Conservation (phyloP, 2,113 vertebrate genomes). For the Vidua chalybeata region DNA sequence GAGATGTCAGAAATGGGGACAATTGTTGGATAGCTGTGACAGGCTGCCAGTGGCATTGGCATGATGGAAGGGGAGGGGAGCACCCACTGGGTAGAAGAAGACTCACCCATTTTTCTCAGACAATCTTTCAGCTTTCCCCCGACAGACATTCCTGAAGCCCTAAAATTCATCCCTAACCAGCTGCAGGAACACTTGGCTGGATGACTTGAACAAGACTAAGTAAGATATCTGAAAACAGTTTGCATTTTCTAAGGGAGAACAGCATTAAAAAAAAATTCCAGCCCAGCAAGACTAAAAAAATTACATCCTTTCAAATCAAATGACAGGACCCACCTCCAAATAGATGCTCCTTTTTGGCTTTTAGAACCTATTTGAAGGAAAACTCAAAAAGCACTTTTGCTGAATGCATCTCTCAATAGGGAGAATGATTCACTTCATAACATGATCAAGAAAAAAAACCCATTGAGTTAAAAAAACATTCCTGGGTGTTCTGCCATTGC, state of each 20-base stretch:
- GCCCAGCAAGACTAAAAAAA: background rate
- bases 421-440: background rate
- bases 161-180: background rate
- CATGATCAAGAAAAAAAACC: fast-evolving
- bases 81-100: background rate
- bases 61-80: background rate
- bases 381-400: background rate
- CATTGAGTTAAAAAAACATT: background rate
- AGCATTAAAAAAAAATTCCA: background rate
- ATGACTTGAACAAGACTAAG: background rate
- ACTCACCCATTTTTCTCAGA: background rate
- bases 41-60: background rate
- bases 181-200: background rate
- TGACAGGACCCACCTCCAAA: background rate
- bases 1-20: background rate
- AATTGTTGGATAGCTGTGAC: background rate
- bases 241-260: background rate
- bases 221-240: background rate
- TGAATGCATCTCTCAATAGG: background rate
- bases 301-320: background rate
- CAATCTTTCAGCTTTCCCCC: background rate
- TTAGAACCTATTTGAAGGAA: background rate
- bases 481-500: background rate
- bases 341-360: background rate
- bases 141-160: background rate